Evolutionary conservation across 1,140 invertebrate genomes (phyloP), one percentile per base, ranked within the genome.

Genomic region (Odontomachus brunneus): DNA sequence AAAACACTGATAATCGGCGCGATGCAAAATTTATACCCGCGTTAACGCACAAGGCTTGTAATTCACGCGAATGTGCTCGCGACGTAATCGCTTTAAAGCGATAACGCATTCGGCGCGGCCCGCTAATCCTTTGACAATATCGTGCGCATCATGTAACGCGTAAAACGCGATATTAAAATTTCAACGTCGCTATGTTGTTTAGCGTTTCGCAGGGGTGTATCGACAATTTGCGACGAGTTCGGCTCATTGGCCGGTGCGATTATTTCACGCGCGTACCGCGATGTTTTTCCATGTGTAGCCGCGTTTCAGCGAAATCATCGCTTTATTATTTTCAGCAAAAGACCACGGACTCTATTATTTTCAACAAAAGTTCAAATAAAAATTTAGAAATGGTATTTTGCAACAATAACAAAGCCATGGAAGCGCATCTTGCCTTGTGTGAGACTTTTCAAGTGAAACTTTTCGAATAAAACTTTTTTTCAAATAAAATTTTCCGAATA

Each of bases 71-170:
- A 71, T 75, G 29, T 65, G 59, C 69, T 57, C 51, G 51, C n/a
- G 75, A 3, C 48, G 51, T 80, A 80, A 80, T 69, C 75, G 65
- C 75, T 80, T 80, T 80, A 80, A 59, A 80, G 14, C 63, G 63
- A 57, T 69, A 71, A 80, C 19, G 48, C 24, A 76, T 76, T 75
- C 19, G 44, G n/a, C 3, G 22, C 22, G n/a, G 55, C 65, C 38
- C 33, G 38, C 24, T 80, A 80, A 80, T 80, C 65, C 51, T 57
- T 69, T n/a, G n/a, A 80, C 33, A 71, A 80, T 80, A 69, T 29
- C 33, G 51, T 33, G 33, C 48, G 44, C 33, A 57, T 48, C 51
- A n/a, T 44, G 17, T 33, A 53, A 67, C 49, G 22, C 29, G 22
- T 55, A 55, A 80, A 80, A 33, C 51, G 38, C 38, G 33, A 80